Evolutionary conservation across 2,888 invertebrate species (phyloP), one percentile per base, ranked within the genome.

Genomic region (Unio delphinus): DNA sequence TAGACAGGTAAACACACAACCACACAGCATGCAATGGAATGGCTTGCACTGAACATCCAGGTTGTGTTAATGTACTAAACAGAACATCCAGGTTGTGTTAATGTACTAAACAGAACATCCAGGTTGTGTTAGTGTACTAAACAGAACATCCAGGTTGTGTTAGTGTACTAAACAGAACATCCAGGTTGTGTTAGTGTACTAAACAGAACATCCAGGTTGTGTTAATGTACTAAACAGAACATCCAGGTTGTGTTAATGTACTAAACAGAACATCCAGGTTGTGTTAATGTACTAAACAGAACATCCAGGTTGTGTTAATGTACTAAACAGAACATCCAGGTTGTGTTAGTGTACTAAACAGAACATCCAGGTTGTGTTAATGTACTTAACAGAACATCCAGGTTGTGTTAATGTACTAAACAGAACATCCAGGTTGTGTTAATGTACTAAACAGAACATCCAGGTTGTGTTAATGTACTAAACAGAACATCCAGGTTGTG

Each of bases 1-100:
- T 90, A 94, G 94, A 86, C 97, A 96, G 92, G 93, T 93, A 73
- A 55, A 64, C 74, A 28, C 30, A 28, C 26, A 20, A 17, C 45
- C n/a, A 45, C 17, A 45, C 55, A 17, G 30, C n/a, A 66, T 18
- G 56, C 55, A 20, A n/a, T n/a, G 6, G 26, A 7, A 64, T 64
- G n/a, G 8, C 55, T 55, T n/a, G 8, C n/a, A 45, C 7, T 18
- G 8, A 45, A 18, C 28, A n/a, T 64, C 55, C 45, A n/a, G 45
- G 45, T n/a, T 23, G 54, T 30, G 54, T 26, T 34, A 20, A 61
- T 57, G 30, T 61, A 20, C 20, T 7, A 93, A 94, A 56, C 95
- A 95, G 90, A 93, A 20, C 30, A n/a, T 64, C 26, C 45, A n/a
- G 20, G 54, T 23, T 23, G 54, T 34, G 54, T 28, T 45, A 20